Evolutionary conservation across 2,797 vertebrate species (phyloP), one percentile per base, ranked within the genome.

Genomic region (Megaceryle alcyon): DNA sequence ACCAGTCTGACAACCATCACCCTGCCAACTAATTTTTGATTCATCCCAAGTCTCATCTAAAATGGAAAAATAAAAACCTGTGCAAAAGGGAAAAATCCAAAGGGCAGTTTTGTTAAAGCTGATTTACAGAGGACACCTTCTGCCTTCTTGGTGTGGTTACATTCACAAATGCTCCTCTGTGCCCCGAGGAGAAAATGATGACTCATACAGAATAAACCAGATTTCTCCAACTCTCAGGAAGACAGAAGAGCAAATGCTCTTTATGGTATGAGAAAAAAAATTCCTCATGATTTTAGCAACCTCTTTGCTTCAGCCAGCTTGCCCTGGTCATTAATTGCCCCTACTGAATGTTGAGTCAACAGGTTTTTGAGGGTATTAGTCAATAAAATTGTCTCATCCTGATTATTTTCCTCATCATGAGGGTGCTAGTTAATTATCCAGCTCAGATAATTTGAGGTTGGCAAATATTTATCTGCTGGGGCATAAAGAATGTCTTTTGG

Each of bases 311-410:
- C 35, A 14, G 46, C 6, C 2, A 43, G 7, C 59, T 87, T 84
- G 4, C 23, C 13, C 10, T 37, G 26, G 8, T 65, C 35, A 10
- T 37, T 46, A 51, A 35, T 11, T 33, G 6, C 23, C 21, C 17
- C 19, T 14, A 4, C 7, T 22, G 20, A 44, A 43, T 9, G 11
- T 33, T 37, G 60, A 59, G 44, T 10, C 54, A 83, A 37, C 3
- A 25, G 22, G 0, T 2, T 75, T 81, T 25, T 3, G 37, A 14
- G 21, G n/a, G 2, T 63, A 22, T 4, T 18, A 22, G 4, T 14
- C 19, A 37, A 48, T 28, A 23, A 70, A 76, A 48, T 33, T 0
- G 4, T 56, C 12, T 49, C 11, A 68, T 60, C 22, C 5, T 33
- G 23, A 48, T 78, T n/a, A 22, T 72, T 88, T 73, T 69, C 23